Conservation (phyloP, 2,113 vertebrate species). For the Chrysochloris asiatica region DNA sequence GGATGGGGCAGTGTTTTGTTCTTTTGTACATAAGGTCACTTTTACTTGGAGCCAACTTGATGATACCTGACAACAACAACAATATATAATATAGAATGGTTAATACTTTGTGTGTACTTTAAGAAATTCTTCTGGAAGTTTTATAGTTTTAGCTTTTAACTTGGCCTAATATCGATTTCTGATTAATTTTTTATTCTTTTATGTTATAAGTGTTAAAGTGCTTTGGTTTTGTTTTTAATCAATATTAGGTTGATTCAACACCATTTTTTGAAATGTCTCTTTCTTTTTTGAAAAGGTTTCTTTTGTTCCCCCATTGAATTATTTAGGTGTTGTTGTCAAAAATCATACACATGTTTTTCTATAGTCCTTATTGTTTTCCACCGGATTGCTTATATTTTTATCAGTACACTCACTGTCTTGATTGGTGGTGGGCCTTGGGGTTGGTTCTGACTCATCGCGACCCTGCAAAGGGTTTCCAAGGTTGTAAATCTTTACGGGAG, state of each 20-base stretch:
- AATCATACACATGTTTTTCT: neutral
- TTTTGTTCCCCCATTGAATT: neutral
- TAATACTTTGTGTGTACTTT: neutral
- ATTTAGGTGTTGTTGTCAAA: neutral
- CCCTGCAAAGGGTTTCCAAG: too few relatives aligned
- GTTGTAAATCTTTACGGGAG: too few relatives aligned
- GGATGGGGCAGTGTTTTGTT: too few relatives aligned
- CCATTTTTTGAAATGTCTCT: neutral
- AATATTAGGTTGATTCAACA: neutral
- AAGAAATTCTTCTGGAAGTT: neutral
- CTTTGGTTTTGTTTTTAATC: neutral
- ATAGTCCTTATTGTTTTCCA: neutral
- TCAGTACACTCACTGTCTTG: too few relatives aligned
- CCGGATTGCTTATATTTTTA: neutral
- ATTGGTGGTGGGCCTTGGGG: too few relatives aligned
- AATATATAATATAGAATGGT: too few relatives aligned
- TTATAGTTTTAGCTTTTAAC: neutral
- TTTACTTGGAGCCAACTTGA: too few relatives aligned
- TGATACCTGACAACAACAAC: too few relatives aligned
- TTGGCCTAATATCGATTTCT: neutral
- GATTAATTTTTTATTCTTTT: neutral
- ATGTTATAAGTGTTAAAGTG: neutral
- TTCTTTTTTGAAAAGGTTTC: too few relatives aligned
- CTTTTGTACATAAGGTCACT: too few relatives aligned
- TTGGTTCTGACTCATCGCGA: too few relatives aligned